phyloP scores from a whole-genome alignment of 2,797 vertebrate genomes.

The Gouania willdenowi region DNA sequence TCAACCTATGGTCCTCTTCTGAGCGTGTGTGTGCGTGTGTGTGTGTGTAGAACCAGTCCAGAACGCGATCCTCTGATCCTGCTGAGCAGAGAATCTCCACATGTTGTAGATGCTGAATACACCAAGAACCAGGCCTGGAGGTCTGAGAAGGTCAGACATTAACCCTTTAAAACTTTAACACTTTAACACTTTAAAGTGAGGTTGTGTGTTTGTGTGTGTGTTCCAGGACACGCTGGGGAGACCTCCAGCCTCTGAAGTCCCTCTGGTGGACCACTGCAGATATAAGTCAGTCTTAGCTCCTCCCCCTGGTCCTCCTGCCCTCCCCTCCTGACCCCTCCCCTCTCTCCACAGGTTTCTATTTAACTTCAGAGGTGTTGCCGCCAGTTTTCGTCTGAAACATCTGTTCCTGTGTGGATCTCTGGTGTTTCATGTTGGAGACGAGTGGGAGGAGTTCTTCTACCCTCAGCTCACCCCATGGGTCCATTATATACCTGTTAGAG shows the following conservation, averaged over 20 bases:
- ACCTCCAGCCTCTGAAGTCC: slow-evolving; percentile 90
- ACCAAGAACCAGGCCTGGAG: slow-evolving; percentile 99
- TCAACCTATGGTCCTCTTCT: too few relatives aligned
- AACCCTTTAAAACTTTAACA: too few relatives aligned
- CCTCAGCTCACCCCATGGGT: slow-evolving; percentile 91
- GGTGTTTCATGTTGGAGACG: slow-evolving; percentile 92
- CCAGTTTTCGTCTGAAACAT: slow-evolving; percentile 96
- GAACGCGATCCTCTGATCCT: slow-evolving; percentile 95
- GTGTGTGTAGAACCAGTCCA: slow-evolving; percentile 82
- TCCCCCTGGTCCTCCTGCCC: too few relatives aligned
- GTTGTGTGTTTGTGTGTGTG: not conserved
- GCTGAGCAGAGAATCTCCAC: slow-evolving; percentile 86
- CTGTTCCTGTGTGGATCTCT: slow-evolving; percentile 94
- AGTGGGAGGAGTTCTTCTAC: slow-evolving; percentile 97
- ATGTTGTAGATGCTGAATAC: slow-evolving; percentile 93
- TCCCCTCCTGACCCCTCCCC: too few relatives aligned
- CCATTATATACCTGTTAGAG: slow-evolving; percentile 89
- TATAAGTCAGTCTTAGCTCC: slow-evolving; percentile 91
- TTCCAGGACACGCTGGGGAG: slow-evolving; percentile 90
- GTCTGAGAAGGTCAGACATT: slow-evolving; percentile 84
- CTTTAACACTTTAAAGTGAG: too few relatives aligned
- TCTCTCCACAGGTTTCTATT: slow-evolving; percentile 85
- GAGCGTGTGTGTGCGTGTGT: too few relatives aligned
- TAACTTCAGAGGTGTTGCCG: slow-evolving; percentile 96
- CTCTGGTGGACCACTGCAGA: slow-evolving; percentile 92